Conservation (phyloP, 1,140 invertebrate genomes). For the Atta colombica region DNA sequence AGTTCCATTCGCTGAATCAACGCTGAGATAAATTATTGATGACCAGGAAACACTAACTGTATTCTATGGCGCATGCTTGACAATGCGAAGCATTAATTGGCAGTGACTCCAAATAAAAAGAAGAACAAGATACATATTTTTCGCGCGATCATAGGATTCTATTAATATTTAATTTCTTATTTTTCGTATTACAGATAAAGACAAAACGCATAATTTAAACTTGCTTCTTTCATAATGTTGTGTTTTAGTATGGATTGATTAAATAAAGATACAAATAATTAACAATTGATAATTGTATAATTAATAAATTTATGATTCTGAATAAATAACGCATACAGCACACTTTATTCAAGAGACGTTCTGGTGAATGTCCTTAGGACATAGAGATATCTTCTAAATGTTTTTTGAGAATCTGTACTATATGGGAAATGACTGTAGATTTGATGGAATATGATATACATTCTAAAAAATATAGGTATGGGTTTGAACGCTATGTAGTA, state of each 20-base stretch:
- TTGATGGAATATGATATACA: no score
- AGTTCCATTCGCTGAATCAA: conserved; percentile 51
- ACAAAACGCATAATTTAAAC: neutral
- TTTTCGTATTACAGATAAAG: neutral
- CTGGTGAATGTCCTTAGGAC: no score
- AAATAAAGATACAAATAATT: neutral
- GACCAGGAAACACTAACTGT: conserved; percentile 11
- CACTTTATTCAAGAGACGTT: no score
- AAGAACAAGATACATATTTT: neutral
- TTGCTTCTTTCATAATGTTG: neutral
- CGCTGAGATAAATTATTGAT: conserved; percentile 52
- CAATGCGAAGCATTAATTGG: conserved; percentile 34
- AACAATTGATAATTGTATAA: neutral
- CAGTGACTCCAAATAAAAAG: neutral
- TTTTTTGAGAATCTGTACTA: no score
- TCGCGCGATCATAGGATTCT: neutral
- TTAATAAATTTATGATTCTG: neutral
- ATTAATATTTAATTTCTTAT: neutral
- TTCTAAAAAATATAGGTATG: no score
- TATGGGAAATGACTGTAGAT: no score
- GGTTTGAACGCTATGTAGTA: no score
- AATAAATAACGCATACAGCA: neutral
- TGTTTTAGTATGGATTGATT: neutral
- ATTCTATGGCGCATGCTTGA: conserved; percentile 39
- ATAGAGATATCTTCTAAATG: no score